Conservation (phyloP, 2,797 vertebrate species). For the Geotria australis region DNA sequence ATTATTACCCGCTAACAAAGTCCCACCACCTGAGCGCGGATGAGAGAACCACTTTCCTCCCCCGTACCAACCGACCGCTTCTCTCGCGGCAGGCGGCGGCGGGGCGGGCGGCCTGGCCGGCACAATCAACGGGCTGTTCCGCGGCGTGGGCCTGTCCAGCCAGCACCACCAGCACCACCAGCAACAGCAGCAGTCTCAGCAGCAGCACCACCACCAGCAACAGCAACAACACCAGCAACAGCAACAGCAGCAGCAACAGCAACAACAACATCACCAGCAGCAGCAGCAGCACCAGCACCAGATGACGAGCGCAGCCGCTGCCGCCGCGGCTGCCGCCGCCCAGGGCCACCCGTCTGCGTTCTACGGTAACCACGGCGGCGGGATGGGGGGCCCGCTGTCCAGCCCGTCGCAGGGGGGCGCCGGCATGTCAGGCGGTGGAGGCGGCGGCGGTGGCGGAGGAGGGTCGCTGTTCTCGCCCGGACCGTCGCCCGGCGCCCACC, state of each 20-base stretch:
- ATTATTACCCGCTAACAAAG: too few species aligned
- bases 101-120: constrained; percentile 56
- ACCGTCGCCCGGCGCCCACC: constrained; percentile 44
- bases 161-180: constrained; percentile 15
- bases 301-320: too few species aligned
- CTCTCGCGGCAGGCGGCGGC: constrained; percentile 54
- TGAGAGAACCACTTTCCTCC: too few species aligned
- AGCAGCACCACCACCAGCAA: constrained; percentile 8
- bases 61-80: too few species aligned
- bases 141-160: constrained; percentile 31
- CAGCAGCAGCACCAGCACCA: constrained; percentile 17
- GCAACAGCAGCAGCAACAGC: too few species aligned
- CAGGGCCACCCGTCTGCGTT: neutral
- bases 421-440: constrained; percentile 6
- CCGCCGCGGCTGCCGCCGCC: neutral
- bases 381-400: constrained; percentile 30
- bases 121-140: constrained; percentile 61
- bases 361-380: neutral
- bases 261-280: constrained; percentile 3
- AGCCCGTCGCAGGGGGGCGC: constrained; percentile 65
- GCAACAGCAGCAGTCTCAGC: constrained; percentile 23
- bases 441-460: constrained; percentile 16
- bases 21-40: too few species aligned
- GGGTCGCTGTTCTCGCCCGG: constrained; percentile 72
- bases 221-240: too few species aligned